A percentile compares a stretch with the other conserved stretches of the same genome.
Evolutionary conservation across 2,797 vertebrate species (phyloP).

Genomic region (Novumbra hubbsi): DNA sequence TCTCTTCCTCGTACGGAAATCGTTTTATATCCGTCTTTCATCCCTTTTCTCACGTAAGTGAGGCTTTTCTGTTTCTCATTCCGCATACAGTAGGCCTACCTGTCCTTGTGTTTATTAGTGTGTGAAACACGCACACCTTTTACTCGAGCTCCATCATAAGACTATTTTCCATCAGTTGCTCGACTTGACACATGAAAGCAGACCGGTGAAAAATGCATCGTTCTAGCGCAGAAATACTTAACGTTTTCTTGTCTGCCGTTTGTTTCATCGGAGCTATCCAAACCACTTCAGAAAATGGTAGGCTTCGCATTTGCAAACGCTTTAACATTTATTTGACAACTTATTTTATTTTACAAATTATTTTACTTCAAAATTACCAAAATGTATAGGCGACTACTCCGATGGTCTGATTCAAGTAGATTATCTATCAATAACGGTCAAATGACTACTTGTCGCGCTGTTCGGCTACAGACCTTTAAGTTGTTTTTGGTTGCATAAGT

Average conservation of each 20-base stretch:
- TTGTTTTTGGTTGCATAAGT: background rate
- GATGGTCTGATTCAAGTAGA: background rate
- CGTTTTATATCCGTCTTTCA: background rate
- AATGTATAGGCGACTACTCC: background rate
- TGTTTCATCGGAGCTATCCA: conserved; percentile 1
- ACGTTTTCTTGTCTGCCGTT: background rate
- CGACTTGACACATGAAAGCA: background rate
- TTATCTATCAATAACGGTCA: background rate
- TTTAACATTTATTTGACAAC: background rate
- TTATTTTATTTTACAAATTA: too few relatives aligned
- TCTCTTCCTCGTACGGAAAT: background rate
- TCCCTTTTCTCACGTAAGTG: background rate
- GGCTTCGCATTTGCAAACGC: background rate
- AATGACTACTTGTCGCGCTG: background rate
- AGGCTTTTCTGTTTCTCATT: background rate
- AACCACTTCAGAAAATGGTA: conserved; percentile 4
- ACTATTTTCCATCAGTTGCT: background rate
- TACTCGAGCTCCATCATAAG: background rate
- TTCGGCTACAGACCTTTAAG: background rate
- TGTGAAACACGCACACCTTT: conserved; percentile 2
- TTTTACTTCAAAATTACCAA: background rate
- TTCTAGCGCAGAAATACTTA: background rate
- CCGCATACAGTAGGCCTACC: background rate
- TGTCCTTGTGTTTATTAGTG: background rate
- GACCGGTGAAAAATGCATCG: background rate